Base-by-base conservation (phyloP, 2,797 vertebrate species). In the Coregonus suidteri region DNA sequence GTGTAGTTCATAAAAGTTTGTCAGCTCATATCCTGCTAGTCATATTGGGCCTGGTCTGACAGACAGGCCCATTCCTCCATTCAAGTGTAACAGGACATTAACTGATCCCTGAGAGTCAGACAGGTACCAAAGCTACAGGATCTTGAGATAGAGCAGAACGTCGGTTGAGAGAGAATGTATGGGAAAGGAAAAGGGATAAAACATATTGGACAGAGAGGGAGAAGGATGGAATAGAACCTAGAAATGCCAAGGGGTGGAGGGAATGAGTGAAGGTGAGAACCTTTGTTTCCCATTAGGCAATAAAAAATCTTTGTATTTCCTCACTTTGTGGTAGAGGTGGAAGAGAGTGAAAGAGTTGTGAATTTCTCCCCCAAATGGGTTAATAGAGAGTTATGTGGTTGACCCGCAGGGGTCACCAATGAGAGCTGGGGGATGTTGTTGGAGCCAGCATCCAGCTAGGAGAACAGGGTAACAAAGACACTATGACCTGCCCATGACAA, bases 1-100 rank as follows among this genome's bases (percentile, higher is more conserved):
- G 77, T 67, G 34, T 37, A 79, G 77, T 85, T 88, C 82, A 86
- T 84, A 86, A 88, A 86, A 79, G 74, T 67, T 74, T 83, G 85
- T 86, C 86, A 87, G 83, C 70, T 80, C 81, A 84, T 56, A 82
- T 88, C 83, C 79, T 85, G 79, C 64, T 16, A 25, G 66, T 81
- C 76, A 56, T 67, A 81, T 69, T 77, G 78, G 74, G 78, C 66
- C 79, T 75, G 81, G 78, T 76, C 71, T 79, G 78, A 86, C 82
- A 75, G 78, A 85, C 82, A 75, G 73, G 71, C 78, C 75, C 76
- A 76, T 68, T 75, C n/a, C n/a, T 80, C 77, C 79, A 52, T 75
- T 52, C 30, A 80, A 75, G 69, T 82, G 54, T 71, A 73, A 77
- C 59, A 82, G 78, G 73, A 75, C 77, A 69, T 75, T 75, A 82